Conservation (phyloP, 2,888 invertebrate species). For the Catocala sponsa region DNA sequence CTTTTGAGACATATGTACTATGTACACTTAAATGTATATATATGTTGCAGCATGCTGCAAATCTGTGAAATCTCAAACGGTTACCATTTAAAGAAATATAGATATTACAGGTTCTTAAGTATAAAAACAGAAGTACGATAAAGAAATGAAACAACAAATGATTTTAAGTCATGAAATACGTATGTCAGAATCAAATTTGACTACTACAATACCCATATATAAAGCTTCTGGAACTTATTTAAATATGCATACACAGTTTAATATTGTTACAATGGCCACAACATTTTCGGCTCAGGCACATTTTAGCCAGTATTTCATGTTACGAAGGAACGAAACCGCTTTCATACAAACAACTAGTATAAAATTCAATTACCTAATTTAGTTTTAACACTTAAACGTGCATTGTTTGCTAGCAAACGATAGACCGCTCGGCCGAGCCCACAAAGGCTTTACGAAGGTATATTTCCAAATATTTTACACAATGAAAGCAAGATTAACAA, state of each 20-base stretch:
- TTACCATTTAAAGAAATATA: no score
- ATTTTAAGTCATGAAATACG: no score
- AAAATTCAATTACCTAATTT: slow-evolving; percentile 53
- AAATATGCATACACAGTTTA: not conserved
- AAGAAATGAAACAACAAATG: no score
- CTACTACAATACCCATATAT: no score
- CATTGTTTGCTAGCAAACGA: slow-evolving; percentile 50
- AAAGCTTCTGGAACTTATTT: not conserved
- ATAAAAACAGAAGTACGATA: no score
- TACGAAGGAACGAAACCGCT: slow-evolving; percentile 31
- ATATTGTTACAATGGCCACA: not conserved
- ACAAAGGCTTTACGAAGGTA: slow-evolving; percentile 53
- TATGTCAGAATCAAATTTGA: no score
- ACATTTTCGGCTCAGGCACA: slow-evolving; percentile 1
- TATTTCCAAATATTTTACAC: slow-evolving; percentile 75
- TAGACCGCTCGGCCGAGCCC: slow-evolving; percentile 46
- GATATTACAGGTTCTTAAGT: no score
- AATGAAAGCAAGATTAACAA: slow-evolving; percentile 83
- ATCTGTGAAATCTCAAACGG: no score
- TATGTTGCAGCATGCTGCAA: no score
- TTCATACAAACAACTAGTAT: slow-evolving; percentile 36
- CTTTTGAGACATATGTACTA: no score
- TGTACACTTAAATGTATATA: no score
- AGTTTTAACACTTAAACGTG: slow-evolving; percentile 52
- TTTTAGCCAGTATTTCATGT: slow-evolving; percentile 29